phyloP scores from a whole-genome alignment of 2,113 vertebrate genomes.

The Paratilapia polleni region DNA sequence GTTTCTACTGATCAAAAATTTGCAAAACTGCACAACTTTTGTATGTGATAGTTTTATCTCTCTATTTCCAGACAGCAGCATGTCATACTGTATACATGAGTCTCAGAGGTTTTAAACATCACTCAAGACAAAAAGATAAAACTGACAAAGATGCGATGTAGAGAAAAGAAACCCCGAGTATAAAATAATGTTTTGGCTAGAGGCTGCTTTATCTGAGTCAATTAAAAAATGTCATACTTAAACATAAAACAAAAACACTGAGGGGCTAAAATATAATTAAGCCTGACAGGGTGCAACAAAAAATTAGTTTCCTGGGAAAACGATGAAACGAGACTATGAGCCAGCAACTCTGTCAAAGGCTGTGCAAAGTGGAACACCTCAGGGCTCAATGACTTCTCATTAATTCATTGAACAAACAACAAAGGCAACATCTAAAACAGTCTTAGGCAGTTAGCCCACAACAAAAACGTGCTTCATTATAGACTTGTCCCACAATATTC shows the following conservation, averaged over 20 bases:
- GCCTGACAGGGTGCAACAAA: slow-evolving; percentile 51
- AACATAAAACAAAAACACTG: slow-evolving; percentile 63
- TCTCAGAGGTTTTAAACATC: slow-evolving; percentile 15
- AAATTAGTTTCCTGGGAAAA: slow-evolving; percentile 54
- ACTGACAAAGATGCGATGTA: slow-evolving; percentile 14
- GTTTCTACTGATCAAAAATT: neutral
- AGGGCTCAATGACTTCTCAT: slow-evolving; percentile 54
- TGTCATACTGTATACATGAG: neutral
- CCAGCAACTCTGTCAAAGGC: slow-evolving; percentile 47
- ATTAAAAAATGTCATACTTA: slow-evolving; percentile 54
- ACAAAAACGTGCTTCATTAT: slow-evolving; percentile 45
- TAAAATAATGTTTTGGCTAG: slow-evolving; percentile 55
- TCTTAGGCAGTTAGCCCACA: slow-evolving; percentile 17
- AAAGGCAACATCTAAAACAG: slow-evolving; percentile 42
- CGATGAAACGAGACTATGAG: slow-evolving; percentile 41
- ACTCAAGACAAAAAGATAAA: slow-evolving; percentile 27
- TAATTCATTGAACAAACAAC: slow-evolving; percentile 66
- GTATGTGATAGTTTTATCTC: neutral
- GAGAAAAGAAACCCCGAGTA: neutral
- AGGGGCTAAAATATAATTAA: slow-evolving; percentile 65
- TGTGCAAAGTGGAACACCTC: slow-evolving; percentile 51
- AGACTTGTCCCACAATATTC: slow-evolving; percentile 24
- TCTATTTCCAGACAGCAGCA: neutral
- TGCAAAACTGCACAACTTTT: neutral
- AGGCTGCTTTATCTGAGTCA: slow-evolving; percentile 61